Evolutionary conservation across 2,888 invertebrate species (phyloP), one percentile per base, ranked within the genome.

Genomic region (Branchipolynoe longqiensis): DNA sequence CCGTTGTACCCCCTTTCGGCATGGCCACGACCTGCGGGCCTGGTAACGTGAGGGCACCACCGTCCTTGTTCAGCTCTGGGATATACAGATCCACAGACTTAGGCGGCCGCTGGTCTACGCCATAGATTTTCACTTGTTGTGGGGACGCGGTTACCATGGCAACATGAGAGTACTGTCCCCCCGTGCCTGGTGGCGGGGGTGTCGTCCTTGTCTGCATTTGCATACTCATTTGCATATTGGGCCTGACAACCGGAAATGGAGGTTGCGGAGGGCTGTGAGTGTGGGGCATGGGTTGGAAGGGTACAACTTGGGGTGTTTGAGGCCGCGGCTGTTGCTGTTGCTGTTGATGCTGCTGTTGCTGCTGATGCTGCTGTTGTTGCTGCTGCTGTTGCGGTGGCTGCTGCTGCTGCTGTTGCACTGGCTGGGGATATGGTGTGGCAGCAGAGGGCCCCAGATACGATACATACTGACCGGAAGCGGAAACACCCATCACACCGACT

Each of bases 221-320:
- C 91, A 91, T 89, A 89, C 90, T 90, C 87, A 91, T 89, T 90
- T 91, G 91, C 91, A 91, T 91, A 90, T 90, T 90, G 83, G 90
- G 90, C 86, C 91, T 86, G 73, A 90, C 88, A 86, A 91, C 86
- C 14, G 90, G 90, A 87, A 89, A 88, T 48, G 78, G 48, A 78
- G 89, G 85, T 83, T 90, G 90, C 74, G 89, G 85, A 58, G 74
- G 64, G 89, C 84, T 83, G 88, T 86, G 86, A 86, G 85, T 83
- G 88, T 86, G 82, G 84, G 86, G 40, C 69, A 84, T 73, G 41
- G 56, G 25, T 40, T 48, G 74, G 59, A 38, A 74, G 40, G 84
- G 78, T n/a, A 84, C 54, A 14, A 69, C 64, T 56, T 28, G 69
- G 22, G 64, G 14, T 14, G 48, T 31, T 22, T 40, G 84, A 18